Conservation (phyloP, 2,888 invertebrate species). For the Perdita meconis region DNA sequence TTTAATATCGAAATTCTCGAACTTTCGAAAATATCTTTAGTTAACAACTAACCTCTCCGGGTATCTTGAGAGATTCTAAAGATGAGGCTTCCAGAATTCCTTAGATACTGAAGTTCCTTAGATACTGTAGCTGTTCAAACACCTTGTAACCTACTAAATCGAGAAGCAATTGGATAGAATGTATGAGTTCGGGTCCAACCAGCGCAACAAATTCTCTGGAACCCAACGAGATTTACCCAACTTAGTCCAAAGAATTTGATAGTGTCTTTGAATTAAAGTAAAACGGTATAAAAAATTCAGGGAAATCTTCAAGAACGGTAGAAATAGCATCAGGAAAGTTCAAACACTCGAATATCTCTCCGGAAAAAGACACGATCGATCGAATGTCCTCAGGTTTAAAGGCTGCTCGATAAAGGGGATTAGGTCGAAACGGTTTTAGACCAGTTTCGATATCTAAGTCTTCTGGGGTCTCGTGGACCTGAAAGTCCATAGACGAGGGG, state of each 20-base stretch:
- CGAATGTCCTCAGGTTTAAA: background rate
- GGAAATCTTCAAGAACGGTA: background rate
- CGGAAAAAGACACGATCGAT: background rate
- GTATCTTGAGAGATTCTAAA: too few relatives aligned
- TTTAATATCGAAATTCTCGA: background rate
- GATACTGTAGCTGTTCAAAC: too few relatives aligned
- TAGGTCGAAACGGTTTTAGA: background rate
- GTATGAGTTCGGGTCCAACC: background rate
- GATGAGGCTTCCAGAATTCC: too few relatives aligned
- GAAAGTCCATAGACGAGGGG: background rate
- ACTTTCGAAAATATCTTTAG: background rate
- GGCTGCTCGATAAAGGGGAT: background rate
- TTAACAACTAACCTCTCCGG: background rate
- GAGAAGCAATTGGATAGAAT: background rate
- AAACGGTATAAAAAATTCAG: background rate
- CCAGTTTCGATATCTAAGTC: background rate
- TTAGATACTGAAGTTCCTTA: too few relatives aligned
- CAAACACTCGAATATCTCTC: background rate
- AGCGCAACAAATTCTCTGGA: too few relatives aligned
- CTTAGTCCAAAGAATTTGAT: background rate
- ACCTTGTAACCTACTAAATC: too few relatives aligned
- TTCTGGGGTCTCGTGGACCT: background rate
- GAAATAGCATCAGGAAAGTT: background rate
- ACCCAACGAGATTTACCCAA: background rate
- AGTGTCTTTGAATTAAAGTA: background rate